Evolutionary conservation across 92 coral and sea anemone species (phyloP).

Genomic region (Plumapathes pennacea): DNA sequence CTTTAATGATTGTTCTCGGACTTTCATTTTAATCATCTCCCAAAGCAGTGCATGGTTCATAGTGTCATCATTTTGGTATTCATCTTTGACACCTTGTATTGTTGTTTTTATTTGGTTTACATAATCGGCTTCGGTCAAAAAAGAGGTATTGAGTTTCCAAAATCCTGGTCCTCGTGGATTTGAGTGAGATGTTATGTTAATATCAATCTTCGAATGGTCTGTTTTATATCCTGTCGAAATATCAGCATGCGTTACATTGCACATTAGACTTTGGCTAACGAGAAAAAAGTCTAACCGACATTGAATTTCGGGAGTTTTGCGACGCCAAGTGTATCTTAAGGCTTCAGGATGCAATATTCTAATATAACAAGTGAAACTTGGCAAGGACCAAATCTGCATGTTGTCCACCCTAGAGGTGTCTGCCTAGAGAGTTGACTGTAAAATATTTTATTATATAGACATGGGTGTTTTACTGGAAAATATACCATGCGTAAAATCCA

Average conservation of each 20-base stretch:
- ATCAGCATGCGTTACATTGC: conserved; percentile 11
- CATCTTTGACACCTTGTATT: background rate
- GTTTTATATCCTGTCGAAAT: conserved; percentile 33
- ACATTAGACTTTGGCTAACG: conserved; percentile 15
- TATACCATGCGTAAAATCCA: too few species aligned
- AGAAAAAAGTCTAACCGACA: conserved; percentile 29
- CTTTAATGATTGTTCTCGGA: conserved; percentile 1
- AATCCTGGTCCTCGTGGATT: conserved; percentile 29
- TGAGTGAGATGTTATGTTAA: conserved; percentile 15
- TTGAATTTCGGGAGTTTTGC: too few species aligned
- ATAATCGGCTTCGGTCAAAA: conserved; percentile 17
- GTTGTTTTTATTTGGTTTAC: conserved; percentile 9
- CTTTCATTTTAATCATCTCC: conserved; percentile 12
- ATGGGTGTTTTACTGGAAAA: too few species aligned
- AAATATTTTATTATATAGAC: too few species aligned
- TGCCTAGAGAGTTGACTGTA: too few species aligned
- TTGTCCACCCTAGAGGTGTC: too few species aligned
- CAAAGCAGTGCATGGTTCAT: background rate
- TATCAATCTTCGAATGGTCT: conserved; percentile 23
- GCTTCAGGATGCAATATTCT: too few species aligned
- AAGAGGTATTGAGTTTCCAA: conserved; percentile 45
- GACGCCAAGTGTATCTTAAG: too few species aligned
- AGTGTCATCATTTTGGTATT: conserved; percentile 1
- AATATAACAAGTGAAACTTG: too few species aligned
- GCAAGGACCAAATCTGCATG: too few species aligned